phyloP scores from a whole-genome alignment of 64 coral and sea anemone genomes.

The Montipora sp. region DNA sequence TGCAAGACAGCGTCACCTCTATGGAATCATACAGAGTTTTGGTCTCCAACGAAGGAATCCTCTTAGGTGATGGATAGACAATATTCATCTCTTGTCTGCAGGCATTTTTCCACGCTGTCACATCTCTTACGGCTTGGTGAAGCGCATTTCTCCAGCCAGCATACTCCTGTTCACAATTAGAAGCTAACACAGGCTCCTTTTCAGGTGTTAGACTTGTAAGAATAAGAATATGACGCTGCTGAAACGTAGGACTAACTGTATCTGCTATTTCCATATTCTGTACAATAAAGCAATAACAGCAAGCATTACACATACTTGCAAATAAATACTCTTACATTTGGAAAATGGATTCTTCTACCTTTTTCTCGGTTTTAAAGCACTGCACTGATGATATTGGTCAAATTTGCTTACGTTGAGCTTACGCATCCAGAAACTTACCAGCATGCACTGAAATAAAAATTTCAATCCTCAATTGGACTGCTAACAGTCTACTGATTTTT shows the following conservation, averaged over 20 bases:
- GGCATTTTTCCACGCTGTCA: conserved; percentile 76
- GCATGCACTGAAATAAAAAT: no score
- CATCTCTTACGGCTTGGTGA: conserved; percentile 60
- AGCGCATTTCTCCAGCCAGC: conserved; percentile 79
- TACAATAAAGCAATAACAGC: not conserved
- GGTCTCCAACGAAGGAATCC: conserved; percentile 45
- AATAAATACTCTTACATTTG: not conserved
- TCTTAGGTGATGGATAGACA: conserved; percentile 71
- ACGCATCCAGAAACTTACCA: no score
- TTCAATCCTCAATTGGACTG: no score
- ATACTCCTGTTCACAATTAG: conserved; percentile 69
- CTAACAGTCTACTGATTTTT: no score
- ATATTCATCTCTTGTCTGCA: conserved; percentile 84
- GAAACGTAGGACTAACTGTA: conserved; percentile 70
- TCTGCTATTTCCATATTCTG: conserved; percentile 89
- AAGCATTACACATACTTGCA: not conserved
- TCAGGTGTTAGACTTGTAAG: conserved; percentile 79
- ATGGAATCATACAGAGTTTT: conserved; percentile 87
- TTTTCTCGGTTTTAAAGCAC: no score
- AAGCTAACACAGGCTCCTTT: conserved; percentile 86
- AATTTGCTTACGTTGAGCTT: no score
- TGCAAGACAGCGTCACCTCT: conserved; percentile 67
- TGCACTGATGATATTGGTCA: no score
- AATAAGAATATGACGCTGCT: conserved; percentile 76
- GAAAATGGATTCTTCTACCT: no score